A percentile compares a stretch with the other conserved stretches of the same genome.
phyloP scores from a whole-genome alignment of 2,797 vertebrate genomes.

The Enteromius paludinosus region DNA sequence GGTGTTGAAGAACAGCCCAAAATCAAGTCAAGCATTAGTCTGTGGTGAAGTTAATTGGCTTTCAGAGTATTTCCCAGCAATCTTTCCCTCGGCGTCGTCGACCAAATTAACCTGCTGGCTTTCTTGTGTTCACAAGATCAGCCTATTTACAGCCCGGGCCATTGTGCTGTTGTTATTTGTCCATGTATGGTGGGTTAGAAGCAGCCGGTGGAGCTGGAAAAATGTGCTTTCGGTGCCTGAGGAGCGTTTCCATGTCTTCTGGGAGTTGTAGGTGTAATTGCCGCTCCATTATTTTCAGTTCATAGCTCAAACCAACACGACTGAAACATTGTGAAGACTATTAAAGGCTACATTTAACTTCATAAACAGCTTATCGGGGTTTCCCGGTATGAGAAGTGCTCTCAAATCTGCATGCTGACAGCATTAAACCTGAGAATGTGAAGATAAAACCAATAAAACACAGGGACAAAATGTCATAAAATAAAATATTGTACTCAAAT shows the following conservation, averaged over 20 bases:
- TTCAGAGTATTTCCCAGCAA: constrained; percentile 20
- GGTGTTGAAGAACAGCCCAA: constrained; percentile 13
- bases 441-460: not conserved
- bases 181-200: constrained; percentile 25
- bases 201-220: not conserved
- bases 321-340: constrained; percentile 34
- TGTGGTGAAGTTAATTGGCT: constrained; percentile 12
- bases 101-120: constrained; percentile 13
- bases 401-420: not conserved
- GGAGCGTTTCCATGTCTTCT: not conserved
- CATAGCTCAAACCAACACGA: constrained; percentile 25
- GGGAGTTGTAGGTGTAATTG: constrained; percentile 14
- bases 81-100: not conserved
- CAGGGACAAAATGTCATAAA: not conserved
- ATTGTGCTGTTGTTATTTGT: constrained; percentile 11
- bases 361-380: constrained; percentile 35
- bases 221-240: not conserved
- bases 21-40: constrained; percentile 11
- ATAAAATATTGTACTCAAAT: not conserved
- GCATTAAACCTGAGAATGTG: not conserved
- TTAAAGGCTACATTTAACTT: constrained; percentile 64
- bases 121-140: not conserved
- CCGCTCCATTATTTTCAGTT: constrained; percentile 19
- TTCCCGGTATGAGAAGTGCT: constrained; percentile 58
- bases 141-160: not conserved